Evolutionary conservation across 2,113 vertebrate genomes (phyloP), one percentile per base, ranked within the genome.

Genomic region (Trogon surrucura): DNA sequence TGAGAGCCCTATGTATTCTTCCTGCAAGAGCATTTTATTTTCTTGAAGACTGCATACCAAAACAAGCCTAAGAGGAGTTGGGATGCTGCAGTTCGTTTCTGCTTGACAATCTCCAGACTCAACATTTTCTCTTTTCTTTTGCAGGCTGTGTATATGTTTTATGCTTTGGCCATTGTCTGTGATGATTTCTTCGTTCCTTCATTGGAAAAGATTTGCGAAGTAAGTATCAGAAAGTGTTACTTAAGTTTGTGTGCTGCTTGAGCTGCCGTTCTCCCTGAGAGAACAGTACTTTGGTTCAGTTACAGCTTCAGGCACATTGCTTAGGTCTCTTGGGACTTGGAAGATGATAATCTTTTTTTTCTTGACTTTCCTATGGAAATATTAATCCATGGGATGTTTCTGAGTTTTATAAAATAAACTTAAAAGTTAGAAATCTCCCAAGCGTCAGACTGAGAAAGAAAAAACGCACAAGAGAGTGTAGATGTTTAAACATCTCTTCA

Each of bases 161-260:
- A 99, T 4, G 99, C 99, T 0, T 96, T 99, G 97, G 99, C 99
- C 6, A 98, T 99, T 50, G 99, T 99, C 77, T 99, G 99, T 26
- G 99, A 99, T 48, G 99, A 99, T 98, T 99, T 99, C 98, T 99
- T 99, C 30, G 99, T 99, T 54, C 99, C 99, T 53, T 99, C 99
- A 0, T 96, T 99, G 97, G 99, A 99, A 74, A 99, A 99, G 98
- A 98, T 99, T 86, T 99, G 99, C 44, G 99, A 99, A 97, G 99
- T 99, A 98, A 95, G 98, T 96, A 73, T 79, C 21, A 41, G 45
- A 51, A 30, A 36, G 3, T 32, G 10, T 54, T 70, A 15, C 54
- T 48, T 56, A 7, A 53, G 50, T 62, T 32, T 2, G 1, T 4
- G 45, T 64, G 45, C 73, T 66, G 48, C 65, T 85, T 13, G 9